These are phyloP conservation scores for Rissa tridactyla DNA, from an alignment of 2,113 vertebrate genomes.

Conservation along the genomic window DNA sequence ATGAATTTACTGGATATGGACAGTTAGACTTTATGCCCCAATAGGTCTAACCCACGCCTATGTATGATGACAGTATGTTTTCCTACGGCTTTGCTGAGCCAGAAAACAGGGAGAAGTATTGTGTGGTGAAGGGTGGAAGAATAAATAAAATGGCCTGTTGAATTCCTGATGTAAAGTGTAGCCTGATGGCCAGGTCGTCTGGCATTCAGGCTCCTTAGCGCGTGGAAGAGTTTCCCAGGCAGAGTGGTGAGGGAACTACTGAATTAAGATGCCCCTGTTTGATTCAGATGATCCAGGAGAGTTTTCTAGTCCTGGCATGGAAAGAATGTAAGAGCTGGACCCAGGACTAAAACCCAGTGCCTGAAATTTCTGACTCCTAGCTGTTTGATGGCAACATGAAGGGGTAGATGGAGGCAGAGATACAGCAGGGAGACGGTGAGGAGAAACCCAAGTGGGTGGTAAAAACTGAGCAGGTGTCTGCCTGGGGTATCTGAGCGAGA, in stretches of 20 bases:
- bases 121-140: neutral
- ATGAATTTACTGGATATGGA: neutral
- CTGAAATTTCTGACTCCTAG: neutral
- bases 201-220: neutral
- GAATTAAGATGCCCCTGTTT: neutral
- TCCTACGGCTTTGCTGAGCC: neutral
- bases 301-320: neutral
- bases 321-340: neutral
- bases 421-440: neutral
- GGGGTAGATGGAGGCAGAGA: neutral
- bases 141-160: neutral
- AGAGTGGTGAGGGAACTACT: neutral
- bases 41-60: accelerated
- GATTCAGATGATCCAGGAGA: neutral
- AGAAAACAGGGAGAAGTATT: neutral
- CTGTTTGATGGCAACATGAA: neutral
- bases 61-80: neutral
- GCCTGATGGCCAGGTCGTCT: neutral
- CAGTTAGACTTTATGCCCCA: neutral
- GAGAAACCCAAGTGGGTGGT: neutral
- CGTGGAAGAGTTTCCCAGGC: neutral
- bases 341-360: neutral
- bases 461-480: neutral
- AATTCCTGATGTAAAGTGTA: neutral
- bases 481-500: neutral